Base-by-base conservation (phyloP, 2,797 vertebrate genomes). In the Rhyacichthys aspro region DNA sequence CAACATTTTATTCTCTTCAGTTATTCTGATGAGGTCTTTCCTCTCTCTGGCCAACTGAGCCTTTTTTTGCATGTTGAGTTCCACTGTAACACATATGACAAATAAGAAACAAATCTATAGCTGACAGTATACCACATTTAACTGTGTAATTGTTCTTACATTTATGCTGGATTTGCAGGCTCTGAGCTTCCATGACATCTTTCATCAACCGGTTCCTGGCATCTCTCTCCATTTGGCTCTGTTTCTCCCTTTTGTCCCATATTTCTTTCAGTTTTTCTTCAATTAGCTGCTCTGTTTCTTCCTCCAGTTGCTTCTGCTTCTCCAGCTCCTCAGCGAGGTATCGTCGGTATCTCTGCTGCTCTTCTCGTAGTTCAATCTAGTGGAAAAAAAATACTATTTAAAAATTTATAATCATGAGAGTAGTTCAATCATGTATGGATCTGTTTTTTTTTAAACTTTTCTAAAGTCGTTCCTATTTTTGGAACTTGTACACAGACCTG, bases 91-190 rank as follows among this genome's bases (percentile, higher is more conserved):
- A 53, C 45, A 70, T 45, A 63, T n/a, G 18, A 43, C 36, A 57
- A 19, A 17, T 14, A 19, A 9, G n/a, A 14, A 53, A 23, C 8
- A 42, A 15, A 10, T n/a, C 11, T 10, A 23, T 14, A 28, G 23
- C 28, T 55, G 5, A 11, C 38, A 39, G 11, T 39, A 14, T 9
- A 43, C 32, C 28, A 17, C 16, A 14, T 45, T 10, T 15, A 43
- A 46, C 28, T 23, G 9, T 54, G n/a, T n/a, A 5, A 36, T 16
- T 42, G 4, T 14, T 7, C 61, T 94, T 86, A 98, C 97, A 0
- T 66, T 94, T 95, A 66, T 94, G 92, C 64, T 94, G 87, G 44
- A 96, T 71, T 88, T 98, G 96, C 62, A 89, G 67, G 3, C 70
- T 82, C 0, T 92, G 90, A 0, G 91, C 86, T 11, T 89, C 87